Evolutionary conservation across 1,140 invertebrate genomes (phyloP).

Genomic region (Trachymyrmex cornetzi): DNA sequence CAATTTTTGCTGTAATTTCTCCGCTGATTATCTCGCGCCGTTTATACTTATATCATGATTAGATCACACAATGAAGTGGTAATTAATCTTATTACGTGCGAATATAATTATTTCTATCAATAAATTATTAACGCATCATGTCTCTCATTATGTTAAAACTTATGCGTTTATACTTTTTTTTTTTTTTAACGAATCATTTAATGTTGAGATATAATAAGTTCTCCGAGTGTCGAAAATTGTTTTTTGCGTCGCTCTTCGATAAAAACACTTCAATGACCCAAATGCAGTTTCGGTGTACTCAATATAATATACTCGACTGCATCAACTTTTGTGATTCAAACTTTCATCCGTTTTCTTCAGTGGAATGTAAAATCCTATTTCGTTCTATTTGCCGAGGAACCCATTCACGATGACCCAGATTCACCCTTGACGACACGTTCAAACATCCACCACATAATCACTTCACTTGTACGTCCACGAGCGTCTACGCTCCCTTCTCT

Average conservation of each 20-base stretch:
- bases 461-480: conserved; percentile 13
- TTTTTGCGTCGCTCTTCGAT: neutral
- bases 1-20: neutral
- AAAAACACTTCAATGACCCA: neutral
- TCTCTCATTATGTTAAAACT: neutral
- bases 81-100: conserved; percentile 18
- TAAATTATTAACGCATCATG: conserved; percentile 6
- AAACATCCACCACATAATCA: conserved; percentile 22
- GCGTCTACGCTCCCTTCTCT: neutral
- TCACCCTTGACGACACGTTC: neutral
- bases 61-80: neutral
- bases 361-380: conserved; percentile 1
- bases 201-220: neutral
- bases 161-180: neutral
- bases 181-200: neutral
- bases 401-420: conserved; percentile 33
- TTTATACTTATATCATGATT: neutral
- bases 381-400: neutral
- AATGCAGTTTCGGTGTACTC: neutral
- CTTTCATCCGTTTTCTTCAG: neutral
- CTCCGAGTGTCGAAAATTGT: neutral
- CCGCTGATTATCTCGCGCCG: neutral
- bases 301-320: neutral
- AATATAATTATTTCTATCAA: conserved; percentile 26
- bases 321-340: neutral